These are phyloP conservation scores for Euleptes europaea DNA, from an alignment of 2,113 vertebrate genomes.

Conservation along the genomic window DNA sequence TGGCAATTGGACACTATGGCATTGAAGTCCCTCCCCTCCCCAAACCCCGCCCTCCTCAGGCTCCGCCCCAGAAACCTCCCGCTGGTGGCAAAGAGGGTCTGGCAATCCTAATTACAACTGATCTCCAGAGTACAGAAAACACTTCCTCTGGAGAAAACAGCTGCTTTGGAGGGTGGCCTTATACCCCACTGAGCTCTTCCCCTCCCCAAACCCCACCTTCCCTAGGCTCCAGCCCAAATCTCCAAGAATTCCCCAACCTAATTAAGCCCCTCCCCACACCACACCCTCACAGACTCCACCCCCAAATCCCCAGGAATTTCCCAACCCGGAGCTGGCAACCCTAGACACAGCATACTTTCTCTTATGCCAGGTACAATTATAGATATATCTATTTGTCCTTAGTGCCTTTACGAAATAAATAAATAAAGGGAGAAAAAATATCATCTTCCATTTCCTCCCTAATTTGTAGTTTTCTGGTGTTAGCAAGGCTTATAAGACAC, in stretches of 20 bases:
- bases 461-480: slow-evolving; percentile 87
- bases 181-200: neutral
- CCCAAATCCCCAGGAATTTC: too few relatives aligned
- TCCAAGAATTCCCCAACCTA: too few relatives aligned
- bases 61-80: too few relatives aligned
- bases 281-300: neutral
- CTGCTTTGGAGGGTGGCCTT: neutral
- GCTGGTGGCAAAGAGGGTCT: too few relatives aligned
- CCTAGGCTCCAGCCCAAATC: too few relatives aligned
- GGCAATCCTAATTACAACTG: too few relatives aligned
- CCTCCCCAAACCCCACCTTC: neutral
- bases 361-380: slow-evolving; percentile 20
- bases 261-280: too few relatives aligned
- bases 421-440: slow-evolving; percentile 61
- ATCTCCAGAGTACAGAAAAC: too few relatives aligned
- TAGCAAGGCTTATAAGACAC: slow-evolving; percentile 94
- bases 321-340: too few relatives aligned
- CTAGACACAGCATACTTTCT: neutral
- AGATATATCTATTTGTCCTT: slow-evolving; percentile 28
- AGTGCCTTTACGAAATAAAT: slow-evolving; percentile 63
- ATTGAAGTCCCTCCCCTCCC: too few relatives aligned
- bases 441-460: slow-evolving; percentile 72
- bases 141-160: neutral
- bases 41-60: too few relatives aligned
- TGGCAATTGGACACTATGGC: too few relatives aligned